Evolutionary conservation across 2,797 vertebrate species (phyloP), one percentile per base, ranked within the genome.

Genomic region (Toxotes lorentzi): DNA sequence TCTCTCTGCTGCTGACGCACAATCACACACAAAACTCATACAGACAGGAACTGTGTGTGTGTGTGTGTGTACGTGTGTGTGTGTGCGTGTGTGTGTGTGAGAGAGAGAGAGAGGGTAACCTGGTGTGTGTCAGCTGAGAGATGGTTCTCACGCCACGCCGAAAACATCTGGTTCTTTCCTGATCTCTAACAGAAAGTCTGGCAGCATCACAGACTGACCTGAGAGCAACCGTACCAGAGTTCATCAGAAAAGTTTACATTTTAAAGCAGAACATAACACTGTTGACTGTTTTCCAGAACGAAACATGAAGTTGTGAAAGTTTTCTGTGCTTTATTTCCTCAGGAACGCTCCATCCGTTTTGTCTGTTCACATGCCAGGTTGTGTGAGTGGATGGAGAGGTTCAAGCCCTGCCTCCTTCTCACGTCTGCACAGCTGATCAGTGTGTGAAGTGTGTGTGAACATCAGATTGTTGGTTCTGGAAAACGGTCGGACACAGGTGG

Each of bases 111-210:
- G n/a, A 19, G 54, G 13, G 50, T 17, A 41, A 61, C 54, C 59
- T 61, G 47, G 35, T n/a, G 64, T 59, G 48, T 64, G 48, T 85
- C 51, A 60, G 76, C 64, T 64, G 57, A 38, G 56, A 59, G 71
- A 67, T 6, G 74, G 68, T 88, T 84, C 68, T 76, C 76, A 67
- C 60, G 0, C 51, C 70, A 63, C 23, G 3, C 10, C 40, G n/a
- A 76, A 54, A 79, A 82, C 86, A 88, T 86, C 79, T 88, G 87
- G 72, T 62, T 67, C 50, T 66, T 14, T 35, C 50, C 62, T 77
- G 70, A 68, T 30, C 47, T 38, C 60, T 57, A 58, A 65, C 50
- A 30, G 61, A 41, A 54, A 45, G 47, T 81, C 57, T 63, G 78
- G 48, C 78, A 58, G 69, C 60, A 14, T 51, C 72, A 7, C 66